These are phyloP conservation scores for Cosmorhoe ocellata DNA, from an alignment of 2,888 invertebrate genomes.

Conservation along the genomic window DNA sequence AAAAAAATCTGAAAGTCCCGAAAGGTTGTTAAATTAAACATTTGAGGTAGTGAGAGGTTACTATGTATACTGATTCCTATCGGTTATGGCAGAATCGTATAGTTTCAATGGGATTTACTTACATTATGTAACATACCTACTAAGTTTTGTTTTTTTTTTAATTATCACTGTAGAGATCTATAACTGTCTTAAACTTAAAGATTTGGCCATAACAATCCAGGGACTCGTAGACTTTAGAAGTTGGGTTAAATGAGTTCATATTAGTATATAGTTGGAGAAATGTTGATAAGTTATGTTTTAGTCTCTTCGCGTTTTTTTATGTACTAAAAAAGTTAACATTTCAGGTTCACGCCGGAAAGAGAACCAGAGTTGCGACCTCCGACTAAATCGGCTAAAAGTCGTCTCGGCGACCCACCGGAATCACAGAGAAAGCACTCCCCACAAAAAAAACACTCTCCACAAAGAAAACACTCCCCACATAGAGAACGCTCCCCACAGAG, in stretches of 20 bases:
- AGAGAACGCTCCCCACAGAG: neutral
- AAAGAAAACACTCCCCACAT: slow-evolving; percentile 40
- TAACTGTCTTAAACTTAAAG: no score
- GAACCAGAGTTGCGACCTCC: slow-evolving; percentile 49
- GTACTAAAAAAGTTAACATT: slow-evolving; percentile 37
- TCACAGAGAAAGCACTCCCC: slow-evolving; percentile 41
- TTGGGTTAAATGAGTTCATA: neutral
- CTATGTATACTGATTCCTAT: slow-evolving; percentile 26
- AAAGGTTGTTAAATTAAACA: slow-evolving; percentile 69
- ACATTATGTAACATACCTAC: no score
- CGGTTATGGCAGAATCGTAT: no score
- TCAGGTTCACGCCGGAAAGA: slow-evolving; percentile 71
- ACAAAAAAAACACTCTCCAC: slow-evolving; percentile 42
- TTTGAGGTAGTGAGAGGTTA: slow-evolving; percentile 61
- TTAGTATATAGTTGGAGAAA: no score
- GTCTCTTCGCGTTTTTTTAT: no score
- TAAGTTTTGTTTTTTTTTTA: no score
- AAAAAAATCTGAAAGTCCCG: slow-evolving; percentile 62
- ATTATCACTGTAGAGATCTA: no score
- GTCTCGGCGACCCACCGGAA: slow-evolving; percentile 47
- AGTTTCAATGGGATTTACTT: neutral
- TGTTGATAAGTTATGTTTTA: neutral
- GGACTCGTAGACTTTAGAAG: neutral
- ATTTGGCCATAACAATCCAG: neutral
- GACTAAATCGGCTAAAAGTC: slow-evolving; percentile 55